These are phyloP conservation scores for Torymus texanus DNA, from an alignment of 2,888 invertebrate species.

Conservation along the genomic window DNA sequence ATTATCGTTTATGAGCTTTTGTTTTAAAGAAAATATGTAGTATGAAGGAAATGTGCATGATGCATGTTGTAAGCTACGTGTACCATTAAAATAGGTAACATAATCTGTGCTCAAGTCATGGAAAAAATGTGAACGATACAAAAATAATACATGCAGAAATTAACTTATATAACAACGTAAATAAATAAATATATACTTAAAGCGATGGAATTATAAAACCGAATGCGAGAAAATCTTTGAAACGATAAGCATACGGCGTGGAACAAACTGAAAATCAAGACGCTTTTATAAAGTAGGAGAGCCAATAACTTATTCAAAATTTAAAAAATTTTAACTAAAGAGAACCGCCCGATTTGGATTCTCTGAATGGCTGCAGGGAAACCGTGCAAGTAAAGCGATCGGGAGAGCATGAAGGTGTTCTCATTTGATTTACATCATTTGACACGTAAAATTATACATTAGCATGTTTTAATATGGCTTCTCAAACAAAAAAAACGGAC, in stretches of 20 bases:
- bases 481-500: conserved; percentile 21
- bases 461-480: conserved; percentile 4
- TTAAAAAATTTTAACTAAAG: conserved; percentile 53
- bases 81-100: conserved; percentile 59
- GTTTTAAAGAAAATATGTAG: conserved; percentile 51
- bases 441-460: not conserved
- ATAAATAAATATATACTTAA: conserved; percentile 5
- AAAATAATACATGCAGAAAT: conserved; percentile 3
- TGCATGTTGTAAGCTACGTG: conserved; percentile 65
- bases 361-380: conserved; percentile 82
- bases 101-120: conserved; percentile 13
- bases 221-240: not conserved
- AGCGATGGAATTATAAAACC: not conserved
- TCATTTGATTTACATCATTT: conserved; percentile 43
- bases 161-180: conserved; percentile 2
- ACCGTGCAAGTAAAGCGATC: conserved; percentile 72
- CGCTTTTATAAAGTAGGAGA: conserved; percentile 40
- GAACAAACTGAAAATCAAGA: not conserved
- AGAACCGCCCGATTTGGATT: conserved; percentile 77
- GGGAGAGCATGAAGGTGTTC: conserved; percentile 72
- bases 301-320: conserved; percentile 47
- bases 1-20: conserved; percentile 55
- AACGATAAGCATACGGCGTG: conserved; percentile 1
- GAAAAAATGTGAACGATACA: not conserved
- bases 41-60: conserved; percentile 49